Base-by-base conservation (phyloP, 2,888 invertebrate genomes). In the Arge pagana region DNA sequence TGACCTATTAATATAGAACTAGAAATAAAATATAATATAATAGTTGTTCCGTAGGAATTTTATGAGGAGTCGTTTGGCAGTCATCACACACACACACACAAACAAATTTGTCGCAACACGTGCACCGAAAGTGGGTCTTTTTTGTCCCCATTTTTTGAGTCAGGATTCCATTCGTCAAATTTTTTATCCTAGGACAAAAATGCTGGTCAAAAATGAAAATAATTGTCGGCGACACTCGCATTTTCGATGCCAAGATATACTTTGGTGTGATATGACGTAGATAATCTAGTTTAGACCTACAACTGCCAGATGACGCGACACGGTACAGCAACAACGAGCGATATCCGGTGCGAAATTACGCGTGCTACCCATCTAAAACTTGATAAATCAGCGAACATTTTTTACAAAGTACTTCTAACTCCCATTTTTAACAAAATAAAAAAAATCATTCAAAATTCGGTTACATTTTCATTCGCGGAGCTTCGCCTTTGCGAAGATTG, bases 131-230 rank as follows among this genome's bases (percentile, higher is more conserved):
- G 11, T 36, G 36, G 16, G 36, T 4, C 5, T 3, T 18, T 36
- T 36, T 36, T 16, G 36, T 18, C 36, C 18, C 11, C 4, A 36
- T 36, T 19, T 36, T 36, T 36, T 19, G 36, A 36, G 36, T 36
- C 19, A 19, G 10, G 19, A n/a, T 36, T 16, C 36, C 10, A 10
- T 36, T 36, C 19, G 36, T 19, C n/a, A 16, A 10, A n/a, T 36
- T 36, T 36, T 18, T 18, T 1, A 19, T 36, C 36, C n/a, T 2
- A 36, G 16, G 36, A 36, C 36, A 18, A 36, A 36, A 36, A 18
- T 18, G 36, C 36, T 36, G 19, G 19, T 18, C 36, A 36, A 36
- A 19, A 19, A 36, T 36, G 18, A 36, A 36, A 36, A 36, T 36
- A 18, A 36, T 19, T 18, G 36, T 36, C 36, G 31, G 10, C 31